Conservation (phyloP, 2,113 vertebrate species). For the Chrysemys picta region DNA sequence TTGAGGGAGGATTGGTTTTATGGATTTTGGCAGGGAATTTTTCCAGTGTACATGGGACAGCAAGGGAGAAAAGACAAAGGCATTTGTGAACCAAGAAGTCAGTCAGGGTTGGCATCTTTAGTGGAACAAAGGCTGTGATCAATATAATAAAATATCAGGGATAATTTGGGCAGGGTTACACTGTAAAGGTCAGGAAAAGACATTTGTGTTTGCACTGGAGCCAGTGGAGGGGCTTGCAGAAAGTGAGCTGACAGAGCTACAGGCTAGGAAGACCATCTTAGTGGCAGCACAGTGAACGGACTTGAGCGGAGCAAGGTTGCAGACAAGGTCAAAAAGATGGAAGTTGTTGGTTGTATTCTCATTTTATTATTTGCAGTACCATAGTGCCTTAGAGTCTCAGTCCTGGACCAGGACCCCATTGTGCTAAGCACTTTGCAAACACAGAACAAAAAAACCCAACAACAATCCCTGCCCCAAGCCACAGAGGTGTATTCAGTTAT, state of each 20-base stretch:
- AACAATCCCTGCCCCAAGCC: background rate
- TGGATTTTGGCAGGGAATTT: background rate
- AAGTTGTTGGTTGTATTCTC: background rate
- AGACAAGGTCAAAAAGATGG: background rate
- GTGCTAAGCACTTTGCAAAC: background rate
- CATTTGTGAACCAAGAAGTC: background rate
- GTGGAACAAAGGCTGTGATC: background rate
- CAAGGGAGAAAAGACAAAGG: background rate
- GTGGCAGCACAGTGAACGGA: background rate
- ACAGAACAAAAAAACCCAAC: background rate
- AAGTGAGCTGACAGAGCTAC: background rate
- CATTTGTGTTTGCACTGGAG: background rate
- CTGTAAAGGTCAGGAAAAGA: rapidly evolving
- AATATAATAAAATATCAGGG: background rate
- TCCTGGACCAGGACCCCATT: background rate
- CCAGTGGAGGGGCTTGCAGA: background rate
- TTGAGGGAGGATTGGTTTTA: background rate
- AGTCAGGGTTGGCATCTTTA: background rate
- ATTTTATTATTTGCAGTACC: background rate
- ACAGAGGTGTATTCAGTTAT: background rate
- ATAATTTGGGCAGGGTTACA: background rate
- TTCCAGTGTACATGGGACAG: background rate
- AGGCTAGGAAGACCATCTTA: background rate
- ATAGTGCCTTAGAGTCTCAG: background rate
- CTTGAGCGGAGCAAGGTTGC: background rate